phyloP scores from a whole-genome alignment of 2,888 invertebrate species.

The Drosophila putrida region DNA sequence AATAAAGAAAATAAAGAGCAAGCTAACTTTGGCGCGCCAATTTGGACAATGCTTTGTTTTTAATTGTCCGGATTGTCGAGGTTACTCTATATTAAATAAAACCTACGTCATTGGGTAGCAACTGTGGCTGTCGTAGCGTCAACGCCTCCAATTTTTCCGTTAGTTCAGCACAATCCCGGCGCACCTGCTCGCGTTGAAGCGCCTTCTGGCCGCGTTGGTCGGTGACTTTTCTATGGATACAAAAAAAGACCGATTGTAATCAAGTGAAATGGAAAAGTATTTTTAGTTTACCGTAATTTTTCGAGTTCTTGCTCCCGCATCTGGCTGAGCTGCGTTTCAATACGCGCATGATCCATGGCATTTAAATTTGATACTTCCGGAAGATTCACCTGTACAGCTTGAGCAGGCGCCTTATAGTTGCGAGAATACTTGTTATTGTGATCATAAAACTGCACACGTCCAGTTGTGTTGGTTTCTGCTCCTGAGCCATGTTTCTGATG shows the following conservation, averaged over 20 bases:
- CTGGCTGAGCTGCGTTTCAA: constrained; percentile 68
- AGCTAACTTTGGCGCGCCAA: too few relatives aligned
- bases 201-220: constrained; percentile 86
- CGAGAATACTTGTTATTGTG: constrained; percentile 85
- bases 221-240: constrained; percentile 71
- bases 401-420: constrained; percentile 78
- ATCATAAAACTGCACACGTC: constrained; percentile 86
- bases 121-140: constrained; percentile 79
- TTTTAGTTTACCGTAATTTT: constrained; percentile 62
- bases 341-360: constrained; percentile 81
- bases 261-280: background rate
- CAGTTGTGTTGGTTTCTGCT: constrained; percentile 12
- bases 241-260: background rate
- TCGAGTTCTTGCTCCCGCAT: constrained; percentile 70
- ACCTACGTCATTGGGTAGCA: constrained; percentile 77
- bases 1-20: too few relatives aligned
- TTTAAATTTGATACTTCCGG: constrained; percentile 59
- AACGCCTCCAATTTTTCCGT: constrained; percentile 86
- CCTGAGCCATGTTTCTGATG: constrained; percentile 14
- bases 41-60: too few relatives aligned
- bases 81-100: too few relatives aligned
- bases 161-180: constrained; percentile 86
- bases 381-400: constrained; percentile 82
- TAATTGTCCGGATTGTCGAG: too few relatives aligned
- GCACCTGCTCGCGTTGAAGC: constrained; percentile 86